phyloP scores from a whole-genome alignment of 2,113 vertebrate genomes.

The Podarcis muralis region DNA sequence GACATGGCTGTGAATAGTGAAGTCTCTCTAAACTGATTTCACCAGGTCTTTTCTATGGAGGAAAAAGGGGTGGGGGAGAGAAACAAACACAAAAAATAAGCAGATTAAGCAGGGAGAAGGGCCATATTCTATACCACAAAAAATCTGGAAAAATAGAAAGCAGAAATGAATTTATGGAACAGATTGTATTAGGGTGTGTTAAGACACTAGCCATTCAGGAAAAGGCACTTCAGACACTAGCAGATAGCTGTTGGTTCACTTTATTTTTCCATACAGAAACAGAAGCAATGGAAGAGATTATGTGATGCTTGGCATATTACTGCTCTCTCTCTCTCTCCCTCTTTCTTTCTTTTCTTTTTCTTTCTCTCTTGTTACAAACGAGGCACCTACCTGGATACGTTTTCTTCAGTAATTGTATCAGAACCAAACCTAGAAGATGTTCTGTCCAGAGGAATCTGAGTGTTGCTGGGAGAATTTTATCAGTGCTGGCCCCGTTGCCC shows the following conservation, averaged over 20 bases:
- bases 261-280: not conserved
- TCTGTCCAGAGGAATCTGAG: not conserved
- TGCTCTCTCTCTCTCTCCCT: not conserved
- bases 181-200: not conserved
- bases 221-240: not conserved
- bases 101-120: not conserved
- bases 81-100: not conserved
- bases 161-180: not conserved
- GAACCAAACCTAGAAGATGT: not conserved
- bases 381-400: constrained; percentile 10
- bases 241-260: not conserved
- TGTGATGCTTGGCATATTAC: constrained; percentile 9
- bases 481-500: not conserved
- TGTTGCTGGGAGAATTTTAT: not conserved
- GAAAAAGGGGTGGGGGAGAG: not conserved
- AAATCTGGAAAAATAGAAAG: not conserved
- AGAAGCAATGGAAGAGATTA: not conserved
- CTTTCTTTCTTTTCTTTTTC: no score
- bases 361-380: not conserved
- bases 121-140: not conserved
- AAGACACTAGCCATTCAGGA: not conserved
- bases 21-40: constrained; percentile 27
- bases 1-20: constrained; percentile 6
- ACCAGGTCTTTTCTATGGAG: constrained; percentile 11
- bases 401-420: not conserved